Evolutionary conservation across 2,888 invertebrate species (phyloP).

Genomic region (Poecilus cupreus): DNA sequence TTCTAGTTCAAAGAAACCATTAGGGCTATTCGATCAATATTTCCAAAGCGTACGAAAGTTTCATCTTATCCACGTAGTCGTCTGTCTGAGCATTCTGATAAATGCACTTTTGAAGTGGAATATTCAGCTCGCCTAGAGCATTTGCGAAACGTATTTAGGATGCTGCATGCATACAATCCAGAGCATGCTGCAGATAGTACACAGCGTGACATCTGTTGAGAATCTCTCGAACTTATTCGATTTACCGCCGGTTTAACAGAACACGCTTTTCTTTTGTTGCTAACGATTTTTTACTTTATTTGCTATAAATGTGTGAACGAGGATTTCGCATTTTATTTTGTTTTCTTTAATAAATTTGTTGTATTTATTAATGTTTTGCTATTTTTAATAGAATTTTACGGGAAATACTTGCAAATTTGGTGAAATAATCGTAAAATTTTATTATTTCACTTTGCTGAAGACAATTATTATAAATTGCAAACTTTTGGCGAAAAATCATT

Average conservation of each 20-base stretch:
- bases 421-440: slow-evolving; percentile 4
- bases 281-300: no score
- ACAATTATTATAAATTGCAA: slow-evolving; percentile 10
- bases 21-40: slow-evolving; percentile 37
- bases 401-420: slow-evolving; percentile 1
- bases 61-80: slow-evolving; percentile 37
- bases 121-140: slow-evolving; percentile 40
- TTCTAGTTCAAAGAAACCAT: slow-evolving; percentile 39
- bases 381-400: neutral
- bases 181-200: neutral
- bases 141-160: slow-evolving; percentile 34
- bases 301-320: no score
- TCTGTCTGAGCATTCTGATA: slow-evolving; percentile 41
- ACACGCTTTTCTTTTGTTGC: neutral
- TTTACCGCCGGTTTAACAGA: neutral
- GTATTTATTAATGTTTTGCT: no score
- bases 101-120: slow-evolving; percentile 44
- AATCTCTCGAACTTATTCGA: neutral
- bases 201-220: neutral
- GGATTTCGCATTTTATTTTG: neutral
- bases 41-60: slow-evolving; percentile 37
- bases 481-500: slow-evolving; percentile 14
- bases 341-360: neutral
- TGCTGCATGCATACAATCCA: slow-evolving; percentile 11
- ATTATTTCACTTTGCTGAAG: neutral